Conservation (phyloP, 2,113 vertebrate species). For the Hemicordylus capensis region DNA sequence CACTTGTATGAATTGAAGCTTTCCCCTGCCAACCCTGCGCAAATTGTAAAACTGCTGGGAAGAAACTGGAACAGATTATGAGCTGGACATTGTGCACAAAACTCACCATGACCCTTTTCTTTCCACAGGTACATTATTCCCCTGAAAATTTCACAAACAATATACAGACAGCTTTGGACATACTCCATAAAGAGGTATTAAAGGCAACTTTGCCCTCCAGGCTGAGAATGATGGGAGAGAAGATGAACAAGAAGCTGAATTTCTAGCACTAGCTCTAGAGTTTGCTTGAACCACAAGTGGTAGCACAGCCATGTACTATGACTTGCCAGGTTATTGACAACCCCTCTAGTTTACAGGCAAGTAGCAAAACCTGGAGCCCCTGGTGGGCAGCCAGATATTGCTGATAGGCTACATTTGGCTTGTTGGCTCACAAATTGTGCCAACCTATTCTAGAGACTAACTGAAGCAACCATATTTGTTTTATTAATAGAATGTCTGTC, state of each 20-base stretch:
- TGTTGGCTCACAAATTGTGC: not conserved
- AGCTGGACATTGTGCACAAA: not conserved
- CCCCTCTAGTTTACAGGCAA: not conserved
- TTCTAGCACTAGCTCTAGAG: not conserved
- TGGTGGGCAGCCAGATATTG: not conserved
- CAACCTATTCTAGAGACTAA: not conserved
- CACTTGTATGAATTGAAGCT: not conserved
- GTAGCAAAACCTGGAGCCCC: not conserved
- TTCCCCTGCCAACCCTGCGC: not conserved
- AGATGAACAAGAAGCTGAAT: not conserved
- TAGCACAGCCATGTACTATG: not conserved
- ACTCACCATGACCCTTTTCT: conserved; percentile 13
- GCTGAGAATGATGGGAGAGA: not conserved
- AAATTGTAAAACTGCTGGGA: not conserved
- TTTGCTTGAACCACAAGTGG: not conserved
- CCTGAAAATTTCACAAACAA: conserved; percentile 69
- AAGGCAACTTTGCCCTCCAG: not conserved
- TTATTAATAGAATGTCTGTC: too few species aligned
- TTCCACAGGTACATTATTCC: conserved; percentile 60
- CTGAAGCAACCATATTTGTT: not conserved
- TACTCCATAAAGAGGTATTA: conserved; percentile 77
- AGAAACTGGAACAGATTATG: not conserved
- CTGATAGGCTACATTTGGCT: not conserved
- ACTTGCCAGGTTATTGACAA: not conserved
- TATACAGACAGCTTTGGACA: conserved; percentile 71